Evolutionary conservation across 2,888 invertebrate species (phyloP).

Genomic region (Spialia ferax): DNA sequence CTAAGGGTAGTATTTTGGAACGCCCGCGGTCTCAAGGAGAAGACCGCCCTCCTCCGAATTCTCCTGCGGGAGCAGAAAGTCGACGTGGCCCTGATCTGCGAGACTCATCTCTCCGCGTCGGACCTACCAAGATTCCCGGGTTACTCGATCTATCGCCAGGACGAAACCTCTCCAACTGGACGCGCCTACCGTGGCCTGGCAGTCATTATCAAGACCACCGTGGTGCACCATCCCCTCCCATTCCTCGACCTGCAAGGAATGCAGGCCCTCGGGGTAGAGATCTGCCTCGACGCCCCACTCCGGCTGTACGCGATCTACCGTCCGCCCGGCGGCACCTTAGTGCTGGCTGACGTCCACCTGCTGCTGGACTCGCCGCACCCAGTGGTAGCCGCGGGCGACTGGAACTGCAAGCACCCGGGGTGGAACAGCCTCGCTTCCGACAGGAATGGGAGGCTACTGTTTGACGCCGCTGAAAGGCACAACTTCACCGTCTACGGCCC

Average conservation of each 20-base stretch:
- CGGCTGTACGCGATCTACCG: slow-evolving; percentile 38
- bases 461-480: slow-evolving; percentile 24
- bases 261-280: slow-evolving; percentile 35
- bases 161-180: background rate
- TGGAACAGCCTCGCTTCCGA: slow-evolving; percentile 36
- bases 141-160: slow-evolving; percentile 17
- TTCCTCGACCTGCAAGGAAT: background rate
- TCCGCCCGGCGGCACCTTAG: slow-evolving; percentile 11
- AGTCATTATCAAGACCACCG: slow-evolving; percentile 15
- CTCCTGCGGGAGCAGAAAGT: slow-evolving; percentile 28
- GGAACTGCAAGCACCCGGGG: slow-evolving; percentile 39
- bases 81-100: slow-evolving; percentile 15
- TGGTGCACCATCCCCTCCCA: slow-evolving; percentile 38
- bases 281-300: background rate
- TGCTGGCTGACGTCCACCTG: slow-evolving; percentile 5
- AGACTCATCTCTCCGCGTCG: slow-evolving; percentile 12
- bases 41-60: slow-evolving; percentile 16
- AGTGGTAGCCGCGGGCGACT: slow-evolving; percentile 31
- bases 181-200: slow-evolving; percentile 34
- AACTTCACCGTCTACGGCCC: slow-evolving; percentile 39
- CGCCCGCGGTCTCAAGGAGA: slow-evolving; percentile 10
- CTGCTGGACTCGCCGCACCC: slow-evolving; percentile 11
- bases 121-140: background rate
- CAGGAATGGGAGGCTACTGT: slow-evolving; percentile 16
- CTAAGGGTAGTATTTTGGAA: slow-evolving; percentile 12